A percentile compares a stretch with the other conserved stretches of the same genome.
Conservation (phyloP, 2,888 invertebrate genomes). For the Eupelmus urozonus region DNA sequence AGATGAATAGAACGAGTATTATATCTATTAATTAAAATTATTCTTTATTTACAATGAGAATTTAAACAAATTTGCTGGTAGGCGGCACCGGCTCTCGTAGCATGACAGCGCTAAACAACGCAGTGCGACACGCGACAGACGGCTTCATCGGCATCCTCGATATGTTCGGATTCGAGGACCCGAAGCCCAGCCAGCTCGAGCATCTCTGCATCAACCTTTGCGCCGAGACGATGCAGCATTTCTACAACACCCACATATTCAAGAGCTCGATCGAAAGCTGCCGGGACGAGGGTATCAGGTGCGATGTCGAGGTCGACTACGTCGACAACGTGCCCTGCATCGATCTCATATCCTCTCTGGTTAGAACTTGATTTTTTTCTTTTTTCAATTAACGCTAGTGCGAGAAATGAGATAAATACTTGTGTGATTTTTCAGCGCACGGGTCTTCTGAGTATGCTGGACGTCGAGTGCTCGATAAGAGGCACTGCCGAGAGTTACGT, state of each 20-base stretch:
- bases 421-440: slow-evolving; percentile 81
- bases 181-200: slow-evolving; percentile 92
- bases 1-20: no score
- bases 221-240: slow-evolving; percentile 98
- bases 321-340: slow-evolving; percentile 97
- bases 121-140: slow-evolving; percentile 94
- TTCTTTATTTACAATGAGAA: no score
- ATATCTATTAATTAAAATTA: no score
- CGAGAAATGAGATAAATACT: slow-evolving; percentile 35
- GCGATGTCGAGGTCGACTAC: slow-evolving; percentile 94
- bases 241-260: slow-evolving; percentile 97
- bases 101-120: slow-evolving; percentile 94
- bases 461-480: slow-evolving; percentile 92
- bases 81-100: slow-evolving; percentile 88
- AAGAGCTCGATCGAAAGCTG: slow-evolving; percentile 96
- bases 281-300: slow-evolving; percentile 93
- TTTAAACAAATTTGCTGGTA: slow-evolving; percentile 56
- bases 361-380: slow-evolving; percentile 70
- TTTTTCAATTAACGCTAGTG: neutral
- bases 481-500: slow-evolving; percentile 89
- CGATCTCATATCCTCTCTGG: slow-evolving; percentile 94
- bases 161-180: slow-evolving; percentile 98
- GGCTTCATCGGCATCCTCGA: slow-evolving; percentile 97
- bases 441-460: slow-evolving; percentile 93
- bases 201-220: slow-evolving; percentile 96